Evolutionary conservation across 23 tunicate genomes (phyloP), one percentile per base, ranked within the genome.

Genomic region (Trididemnum clinides): DNA sequence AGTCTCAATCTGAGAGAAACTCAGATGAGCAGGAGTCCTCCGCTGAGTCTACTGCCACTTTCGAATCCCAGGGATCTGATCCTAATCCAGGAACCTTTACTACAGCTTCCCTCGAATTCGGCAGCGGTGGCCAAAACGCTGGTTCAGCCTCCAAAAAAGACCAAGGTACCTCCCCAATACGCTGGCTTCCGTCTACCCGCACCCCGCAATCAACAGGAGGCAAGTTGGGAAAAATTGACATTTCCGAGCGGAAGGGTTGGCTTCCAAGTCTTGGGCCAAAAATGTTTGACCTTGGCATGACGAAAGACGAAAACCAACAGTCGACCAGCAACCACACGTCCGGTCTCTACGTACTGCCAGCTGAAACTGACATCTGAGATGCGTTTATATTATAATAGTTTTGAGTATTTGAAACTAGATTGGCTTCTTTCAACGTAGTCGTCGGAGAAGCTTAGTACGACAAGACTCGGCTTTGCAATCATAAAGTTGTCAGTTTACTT

Each of bases 211-310:
- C 50, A 36, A 51, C 64, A 15, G 49, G 37, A n/a, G 33, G 35
- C 27, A 71, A 83, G 28, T 12, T 77, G 73, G 84, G 85, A 10
- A 86, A 86, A 39, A 50, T 88, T 64, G 87, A 85, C 59, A 94
- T 88, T 50, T 85, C 92, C 0, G 77, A 84, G 6, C 39, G 98
- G 34, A 75, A 82, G 37, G 98, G 98, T 4, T 94, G 98, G 98
- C 64, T 82, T 33, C 98, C 98, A n/a, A 94, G 98, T 63, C 73
- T 94, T 15, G 98, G 98, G 1, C 94, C 98, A 1, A 72, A 84
- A 58, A 94, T 94, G 98, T 94, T 90, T 71, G 78, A 94, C 33
- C 84, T 94, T 0, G 80, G 39, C 19, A 70, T 69, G 2, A 33
- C 34, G 21, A 34, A 49, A 2, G 69, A 81, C 35, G 33, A 63